A percentile compares a stretch with the other conserved stretches of the same genome.
phyloP scores from a whole-genome alignment of 2,113 vertebrate genomes.

The Platichthys stellatus region DNA sequence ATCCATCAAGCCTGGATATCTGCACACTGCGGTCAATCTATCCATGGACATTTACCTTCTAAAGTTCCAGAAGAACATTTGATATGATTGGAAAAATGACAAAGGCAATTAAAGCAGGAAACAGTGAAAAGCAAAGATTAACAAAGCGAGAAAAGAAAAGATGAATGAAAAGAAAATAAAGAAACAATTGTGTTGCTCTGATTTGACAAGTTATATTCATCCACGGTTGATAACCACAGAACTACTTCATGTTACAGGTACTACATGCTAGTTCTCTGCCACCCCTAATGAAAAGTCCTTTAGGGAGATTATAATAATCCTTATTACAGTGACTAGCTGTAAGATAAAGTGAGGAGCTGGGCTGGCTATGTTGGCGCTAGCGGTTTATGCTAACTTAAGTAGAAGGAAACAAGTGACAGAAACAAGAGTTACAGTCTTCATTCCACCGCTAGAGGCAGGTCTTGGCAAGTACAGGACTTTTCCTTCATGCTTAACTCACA shows the following conservation, averaged over 20 bases:
- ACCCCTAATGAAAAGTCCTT: too few relatives aligned
- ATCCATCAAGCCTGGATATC: constrained; percentile 46
- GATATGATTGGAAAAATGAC: constrained; percentile 67
- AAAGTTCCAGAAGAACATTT: constrained; percentile 72
- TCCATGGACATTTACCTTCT: constrained; percentile 79
- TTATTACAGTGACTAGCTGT: background rate
- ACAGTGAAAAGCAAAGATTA: constrained; percentile 38
- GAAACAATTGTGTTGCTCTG: background rate
- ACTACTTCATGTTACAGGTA: background rate
- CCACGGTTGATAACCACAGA: background rate
- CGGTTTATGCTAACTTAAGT: background rate
- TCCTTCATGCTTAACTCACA: background rate
- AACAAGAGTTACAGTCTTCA: background rate
- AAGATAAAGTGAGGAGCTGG: background rate
- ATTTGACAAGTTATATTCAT: background rate
- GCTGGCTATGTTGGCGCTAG: background rate
- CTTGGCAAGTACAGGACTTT: background rate
- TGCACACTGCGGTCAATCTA: constrained; percentile 60
- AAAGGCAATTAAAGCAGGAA: constrained; percentile 51
- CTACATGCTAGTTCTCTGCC: background rate
- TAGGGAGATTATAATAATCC: background rate
- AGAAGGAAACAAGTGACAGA: background rate
- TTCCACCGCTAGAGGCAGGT: background rate
- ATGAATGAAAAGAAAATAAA: constrained; percentile 25
- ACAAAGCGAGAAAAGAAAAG: constrained; percentile 31